A percentile compares a stretch with the other conserved stretches of the same genome.
Conservation (phyloP, 2,888 invertebrate genomes). For the Oscheius sp. region DNA sequence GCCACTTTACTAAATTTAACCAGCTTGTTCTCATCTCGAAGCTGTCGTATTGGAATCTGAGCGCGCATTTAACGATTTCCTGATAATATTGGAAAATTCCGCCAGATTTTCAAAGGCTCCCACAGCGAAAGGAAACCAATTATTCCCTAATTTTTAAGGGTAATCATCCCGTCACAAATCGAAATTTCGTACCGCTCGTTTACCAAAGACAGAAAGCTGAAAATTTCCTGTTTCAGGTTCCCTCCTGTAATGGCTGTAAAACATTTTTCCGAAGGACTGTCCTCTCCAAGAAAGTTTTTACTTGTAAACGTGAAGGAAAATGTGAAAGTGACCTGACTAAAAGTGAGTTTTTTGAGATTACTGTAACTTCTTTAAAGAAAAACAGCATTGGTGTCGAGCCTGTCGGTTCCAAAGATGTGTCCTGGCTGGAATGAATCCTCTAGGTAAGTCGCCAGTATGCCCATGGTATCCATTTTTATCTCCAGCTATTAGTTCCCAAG, state of each 20-base stretch:
- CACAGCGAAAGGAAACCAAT: too few species aligned
- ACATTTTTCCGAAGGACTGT: slow-evolving; percentile 62
- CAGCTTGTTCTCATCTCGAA: too few species aligned
- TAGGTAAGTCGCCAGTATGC: slow-evolving; percentile 23
- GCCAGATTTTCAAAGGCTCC: too few species aligned
- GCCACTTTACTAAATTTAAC: slow-evolving; percentile 28
- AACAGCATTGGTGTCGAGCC: slow-evolving; percentile 58
- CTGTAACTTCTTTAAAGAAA: slow-evolving; percentile 40
- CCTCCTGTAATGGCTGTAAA: slow-evolving; percentile 64
- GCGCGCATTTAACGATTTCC: too few species aligned
- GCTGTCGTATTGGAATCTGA: too few species aligned
- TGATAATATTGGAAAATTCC: too few species aligned
- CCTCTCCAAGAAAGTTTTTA: slow-evolving; percentile 51
- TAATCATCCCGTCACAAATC: too few species aligned
- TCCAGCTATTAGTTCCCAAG: slow-evolving; percentile 23
- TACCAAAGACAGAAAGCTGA: too few species aligned
- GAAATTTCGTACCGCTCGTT: too few species aligned
- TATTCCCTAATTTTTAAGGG: too few species aligned
- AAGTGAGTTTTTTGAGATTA: slow-evolving; percentile 38
- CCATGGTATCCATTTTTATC: neutral
- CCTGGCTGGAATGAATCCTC: slow-evolving; percentile 57
- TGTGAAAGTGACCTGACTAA: slow-evolving; percentile 52
- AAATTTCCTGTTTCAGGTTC: slow-evolving; percentile 50
- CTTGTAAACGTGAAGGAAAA: slow-evolving; percentile 54
- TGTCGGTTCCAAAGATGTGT: slow-evolving; percentile 62